These are phyloP conservation scores for Caenorhabditis becei DNA, from an alignment of 2,888 invertebrate genomes.

Conservation along the genomic window DNA sequence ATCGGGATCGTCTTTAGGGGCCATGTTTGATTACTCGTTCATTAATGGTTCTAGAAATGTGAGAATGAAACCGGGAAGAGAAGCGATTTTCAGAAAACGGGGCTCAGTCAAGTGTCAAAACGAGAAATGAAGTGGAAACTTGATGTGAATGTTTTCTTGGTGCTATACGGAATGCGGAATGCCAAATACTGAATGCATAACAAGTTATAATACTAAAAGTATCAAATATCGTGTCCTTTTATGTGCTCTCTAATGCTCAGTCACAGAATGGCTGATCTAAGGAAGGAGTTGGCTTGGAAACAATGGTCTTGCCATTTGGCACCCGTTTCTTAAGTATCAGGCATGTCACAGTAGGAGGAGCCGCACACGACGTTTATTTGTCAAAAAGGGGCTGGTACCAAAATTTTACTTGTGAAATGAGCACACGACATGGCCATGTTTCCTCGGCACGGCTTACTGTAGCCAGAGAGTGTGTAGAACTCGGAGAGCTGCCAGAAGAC, in stretches of 20 bases:
- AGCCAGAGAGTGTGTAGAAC: conserved; percentile 3
- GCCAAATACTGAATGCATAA: not conserved
- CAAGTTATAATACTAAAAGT: not conserved
- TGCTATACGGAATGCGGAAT: not conserved
- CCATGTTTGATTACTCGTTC: conserved; percentile 58
- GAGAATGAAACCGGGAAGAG: not conserved
- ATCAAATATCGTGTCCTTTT: not conserved
- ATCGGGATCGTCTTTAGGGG: conserved; percentile 62
- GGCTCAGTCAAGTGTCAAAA: not conserved
- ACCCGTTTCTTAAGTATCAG: conserved; percentile 52
- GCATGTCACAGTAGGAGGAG: conserved; percentile 38
- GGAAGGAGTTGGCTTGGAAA: conserved; percentile 10
- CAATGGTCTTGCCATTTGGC: conserved; percentile 52
- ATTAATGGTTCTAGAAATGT: conserved; percentile 32
- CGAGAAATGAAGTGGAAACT: not conserved
- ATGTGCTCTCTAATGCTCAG: not conserved
- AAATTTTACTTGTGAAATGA: conserved; percentile 59
- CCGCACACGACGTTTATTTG: conserved; percentile 49
- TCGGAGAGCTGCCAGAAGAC: not conserved
- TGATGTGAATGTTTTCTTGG: not conserved
- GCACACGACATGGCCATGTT: conserved; percentile 58
- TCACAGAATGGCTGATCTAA: not conserved
- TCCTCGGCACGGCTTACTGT: conserved; percentile 44
- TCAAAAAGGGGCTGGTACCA: conserved; percentile 56
- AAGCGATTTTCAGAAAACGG: not conserved